A percentile compares a stretch with the other conserved stretches of the same genome.
phyloP scores from a whole-genome alignment of 2,888 invertebrate genomes.

The Strigamia maritima region DNA sequence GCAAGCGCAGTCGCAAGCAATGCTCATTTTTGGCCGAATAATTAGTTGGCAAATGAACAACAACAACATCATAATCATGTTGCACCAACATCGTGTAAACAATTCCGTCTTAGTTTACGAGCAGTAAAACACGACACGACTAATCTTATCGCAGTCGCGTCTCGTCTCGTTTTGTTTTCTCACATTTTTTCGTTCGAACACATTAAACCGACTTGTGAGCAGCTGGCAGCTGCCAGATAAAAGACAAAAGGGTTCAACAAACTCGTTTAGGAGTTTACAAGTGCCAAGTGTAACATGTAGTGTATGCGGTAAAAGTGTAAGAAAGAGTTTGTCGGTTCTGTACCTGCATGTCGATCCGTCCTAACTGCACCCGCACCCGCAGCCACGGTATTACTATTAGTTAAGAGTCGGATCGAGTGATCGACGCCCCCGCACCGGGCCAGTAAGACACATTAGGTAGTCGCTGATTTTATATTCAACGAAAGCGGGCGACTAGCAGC shows the following conservation, averaged over 20 bases:
- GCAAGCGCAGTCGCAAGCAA: too few relatives aligned
- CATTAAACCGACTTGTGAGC: neutral
- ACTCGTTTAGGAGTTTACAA: neutral
- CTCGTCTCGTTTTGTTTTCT: neutral
- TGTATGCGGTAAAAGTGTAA: neutral
- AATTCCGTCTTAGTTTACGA: neutral
- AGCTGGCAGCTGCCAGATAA: neutral
- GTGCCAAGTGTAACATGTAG: neutral
- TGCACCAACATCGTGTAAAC: neutral
- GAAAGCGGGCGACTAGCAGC: neutral
- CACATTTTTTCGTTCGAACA: too few relatives aligned
- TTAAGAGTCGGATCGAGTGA: too few relatives aligned
- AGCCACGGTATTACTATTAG: neutral
- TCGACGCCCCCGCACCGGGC: too few relatives aligned
- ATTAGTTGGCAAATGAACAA: neutral
- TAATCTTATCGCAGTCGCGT: neutral
- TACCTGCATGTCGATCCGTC: neutral
- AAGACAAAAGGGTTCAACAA: neutral
- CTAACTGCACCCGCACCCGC: neutral
- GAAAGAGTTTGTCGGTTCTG: neutral
- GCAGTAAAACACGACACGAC: neutral
- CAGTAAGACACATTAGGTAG: too few relatives aligned
- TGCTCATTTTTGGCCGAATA: too few relatives aligned
- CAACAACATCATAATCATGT: neutral
- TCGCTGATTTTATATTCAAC: neutral